These are phyloP conservation scores for Lasioglossum oenotherae DNA, from an alignment of 2,888 invertebrate species.

Conservation along the genomic window DNA sequence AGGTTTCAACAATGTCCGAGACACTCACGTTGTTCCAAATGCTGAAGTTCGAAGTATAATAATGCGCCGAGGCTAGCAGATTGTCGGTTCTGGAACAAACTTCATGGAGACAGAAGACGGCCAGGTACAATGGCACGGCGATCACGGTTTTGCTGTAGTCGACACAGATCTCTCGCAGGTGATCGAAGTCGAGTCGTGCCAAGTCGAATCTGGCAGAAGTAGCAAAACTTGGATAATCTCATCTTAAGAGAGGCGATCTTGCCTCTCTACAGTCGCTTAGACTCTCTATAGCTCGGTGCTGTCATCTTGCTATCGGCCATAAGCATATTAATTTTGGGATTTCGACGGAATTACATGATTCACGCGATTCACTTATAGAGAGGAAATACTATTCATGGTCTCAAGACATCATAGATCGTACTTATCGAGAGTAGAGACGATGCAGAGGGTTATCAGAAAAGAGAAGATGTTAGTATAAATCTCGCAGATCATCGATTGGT, in stretches of 20 bases:
- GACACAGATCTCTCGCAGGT: constrained; percentile 75
- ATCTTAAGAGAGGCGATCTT: not conserved
- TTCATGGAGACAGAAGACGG: constrained; percentile 78
- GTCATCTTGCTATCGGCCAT: not conserved
- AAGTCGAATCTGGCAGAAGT: constrained; percentile 76
- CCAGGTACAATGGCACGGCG: constrained; percentile 78
- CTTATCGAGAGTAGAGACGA: constrained; percentile 80
- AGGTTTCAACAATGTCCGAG: not conserved
- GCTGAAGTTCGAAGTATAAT: constrained; percentile 61
- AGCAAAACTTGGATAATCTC: not conserved
- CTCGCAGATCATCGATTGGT: constrained; percentile 76
- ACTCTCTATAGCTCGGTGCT: not conserved
- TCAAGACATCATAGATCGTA: constrained; percentile 51
- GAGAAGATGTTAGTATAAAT: constrained; percentile 79
- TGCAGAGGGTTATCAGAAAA: constrained; percentile 75
- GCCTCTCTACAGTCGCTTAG: not conserved
- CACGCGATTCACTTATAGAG: not conserved
- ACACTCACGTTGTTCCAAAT: constrained; percentile 56
- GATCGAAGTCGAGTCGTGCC: constrained; percentile 74
- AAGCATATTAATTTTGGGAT: not conserved
- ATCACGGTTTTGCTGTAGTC: constrained; percentile 75
- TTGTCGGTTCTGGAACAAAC: constrained; percentile 73
- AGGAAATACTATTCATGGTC: not conserved
- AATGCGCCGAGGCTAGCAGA: constrained; percentile 72
- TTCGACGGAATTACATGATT: not conserved